Conservation (phyloP, 2,113 vertebrate species). For the Puntigrus tetrazona region DNA sequence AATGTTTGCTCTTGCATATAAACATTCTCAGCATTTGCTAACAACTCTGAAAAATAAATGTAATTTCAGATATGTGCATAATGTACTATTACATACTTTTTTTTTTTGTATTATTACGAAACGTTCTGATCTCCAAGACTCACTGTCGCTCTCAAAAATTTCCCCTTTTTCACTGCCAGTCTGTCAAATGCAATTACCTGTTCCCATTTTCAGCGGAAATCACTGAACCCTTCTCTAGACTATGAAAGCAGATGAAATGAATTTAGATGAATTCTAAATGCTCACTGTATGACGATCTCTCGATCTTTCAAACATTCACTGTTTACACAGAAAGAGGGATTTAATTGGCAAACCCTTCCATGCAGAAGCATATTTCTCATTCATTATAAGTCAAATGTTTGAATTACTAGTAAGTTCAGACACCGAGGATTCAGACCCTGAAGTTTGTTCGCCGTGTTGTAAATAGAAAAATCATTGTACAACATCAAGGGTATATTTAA, state of each 20-base stretch:
- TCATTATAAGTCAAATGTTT: slow-evolving; percentile 62
- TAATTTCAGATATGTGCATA: neutral
- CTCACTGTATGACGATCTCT: slow-evolving; percentile 59
- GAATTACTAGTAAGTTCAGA: slow-evolving; percentile 37
- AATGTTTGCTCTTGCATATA: neutral
- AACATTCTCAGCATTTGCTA: neutral
- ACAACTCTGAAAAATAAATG: neutral
- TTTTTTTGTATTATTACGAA: slow-evolving; percentile 12
- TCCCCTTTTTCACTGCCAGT: slow-evolving; percentile 57
- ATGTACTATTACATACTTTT: no score
- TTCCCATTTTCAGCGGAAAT: slow-evolving; percentile 60
- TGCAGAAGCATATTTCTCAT: slow-evolving; percentile 53
- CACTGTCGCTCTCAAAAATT: neutral
- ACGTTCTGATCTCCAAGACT: neutral
- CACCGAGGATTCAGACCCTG: neutral
- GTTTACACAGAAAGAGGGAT: slow-evolving; percentile 64
- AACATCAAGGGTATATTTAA: neutral
- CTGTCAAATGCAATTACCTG: slow-evolving; percentile 71
- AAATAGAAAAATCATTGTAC: neutral
- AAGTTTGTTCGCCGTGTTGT: neutral
- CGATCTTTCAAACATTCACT: slow-evolving; percentile 50
- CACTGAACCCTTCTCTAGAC: slow-evolving; percentile 59
- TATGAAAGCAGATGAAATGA: slow-evolving; percentile 43
- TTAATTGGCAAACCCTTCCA: slow-evolving; percentile 70
- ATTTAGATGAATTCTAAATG: slow-evolving; percentile 68